A percentile compares a stretch with the other conserved stretches of the same genome.
phyloP scores from a whole-genome alignment of 2,888 invertebrate genomes.

The Macrophya alboannulata region DNA sequence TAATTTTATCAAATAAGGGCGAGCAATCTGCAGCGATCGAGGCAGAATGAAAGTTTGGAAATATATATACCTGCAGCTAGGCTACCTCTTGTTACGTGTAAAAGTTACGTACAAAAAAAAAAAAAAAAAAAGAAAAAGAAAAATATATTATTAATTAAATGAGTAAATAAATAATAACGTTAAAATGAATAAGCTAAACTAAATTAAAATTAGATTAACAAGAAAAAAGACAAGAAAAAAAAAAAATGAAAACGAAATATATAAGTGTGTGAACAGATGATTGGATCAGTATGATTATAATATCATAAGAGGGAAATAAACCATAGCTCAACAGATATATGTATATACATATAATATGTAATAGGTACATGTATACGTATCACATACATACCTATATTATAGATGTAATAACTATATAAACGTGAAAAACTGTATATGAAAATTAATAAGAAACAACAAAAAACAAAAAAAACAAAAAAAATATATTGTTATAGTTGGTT shows the following conservation, averaged over 20 bases:
- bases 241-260: neutral
- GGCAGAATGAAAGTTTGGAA: neutral
- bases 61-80: neutral
- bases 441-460: neutral
- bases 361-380: neutral
- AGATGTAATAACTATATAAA: neutral
- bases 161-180: neutral
- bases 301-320: neutral
- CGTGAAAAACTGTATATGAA: neutral
- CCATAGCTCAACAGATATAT: slow-evolving; percentile 8
- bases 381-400: too few relatives aligned
- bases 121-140: neutral
- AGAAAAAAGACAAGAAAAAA: neutral
- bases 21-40: neutral
- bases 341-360: neutral
- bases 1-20: neutral
- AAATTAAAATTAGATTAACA: neutral
- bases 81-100: slow-evolving; percentile 7
- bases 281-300: neutral
- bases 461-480: neutral
- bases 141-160: neutral
- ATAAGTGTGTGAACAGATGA: neutral
- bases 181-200: neutral
- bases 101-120: neutral
- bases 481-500: neutral